These are phyloP conservation scores for Lithophane socia DNA, from an alignment of 2,888 invertebrate species.

Conservation along the genomic window DNA sequence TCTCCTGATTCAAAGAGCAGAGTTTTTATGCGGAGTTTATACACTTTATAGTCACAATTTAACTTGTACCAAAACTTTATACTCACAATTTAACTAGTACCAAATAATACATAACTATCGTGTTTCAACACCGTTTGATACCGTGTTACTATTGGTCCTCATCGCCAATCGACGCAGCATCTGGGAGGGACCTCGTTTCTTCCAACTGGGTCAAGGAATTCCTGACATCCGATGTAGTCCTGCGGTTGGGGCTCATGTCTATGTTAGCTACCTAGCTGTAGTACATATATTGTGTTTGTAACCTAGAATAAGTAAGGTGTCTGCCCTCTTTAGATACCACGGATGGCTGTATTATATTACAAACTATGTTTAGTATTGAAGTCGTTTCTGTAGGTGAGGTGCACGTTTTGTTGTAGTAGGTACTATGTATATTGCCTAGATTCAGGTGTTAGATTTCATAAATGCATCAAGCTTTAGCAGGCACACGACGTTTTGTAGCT, in stretches of 20 bases:
- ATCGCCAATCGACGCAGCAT: slow-evolving; percentile 31
- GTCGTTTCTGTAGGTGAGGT: not conserved
- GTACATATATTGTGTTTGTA: slow-evolving; percentile 10
- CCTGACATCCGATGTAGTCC: slow-evolving; percentile 47
- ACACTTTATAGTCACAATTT: not conserved
- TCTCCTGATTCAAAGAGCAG: not conserved
- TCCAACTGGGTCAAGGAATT: slow-evolving; percentile 65
- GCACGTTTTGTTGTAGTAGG: not conserved
- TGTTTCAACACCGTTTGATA: not conserved
- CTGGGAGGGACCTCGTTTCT: slow-evolving; percentile 45
- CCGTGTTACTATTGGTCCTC: slow-evolving; percentile 27
- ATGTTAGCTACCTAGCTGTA: slow-evolving; percentile 23
- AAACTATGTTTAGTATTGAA: not conserved
- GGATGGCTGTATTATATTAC: not conserved
- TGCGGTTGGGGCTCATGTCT: slow-evolving; percentile 34
- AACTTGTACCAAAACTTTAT: not conserved
- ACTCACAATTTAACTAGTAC: not conserved
- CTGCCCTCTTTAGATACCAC: slow-evolving; percentile 10
- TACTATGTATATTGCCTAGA: not conserved
- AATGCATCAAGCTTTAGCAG: not conserved
- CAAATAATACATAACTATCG: not conserved
- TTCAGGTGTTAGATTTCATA: not conserved
- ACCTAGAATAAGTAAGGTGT: not conserved
- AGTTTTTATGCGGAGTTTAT: not conserved
- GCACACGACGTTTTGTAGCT: no score